Conservation (phyloP, 2,113 vertebrate species). For the Hystrix brachyura region DNA sequence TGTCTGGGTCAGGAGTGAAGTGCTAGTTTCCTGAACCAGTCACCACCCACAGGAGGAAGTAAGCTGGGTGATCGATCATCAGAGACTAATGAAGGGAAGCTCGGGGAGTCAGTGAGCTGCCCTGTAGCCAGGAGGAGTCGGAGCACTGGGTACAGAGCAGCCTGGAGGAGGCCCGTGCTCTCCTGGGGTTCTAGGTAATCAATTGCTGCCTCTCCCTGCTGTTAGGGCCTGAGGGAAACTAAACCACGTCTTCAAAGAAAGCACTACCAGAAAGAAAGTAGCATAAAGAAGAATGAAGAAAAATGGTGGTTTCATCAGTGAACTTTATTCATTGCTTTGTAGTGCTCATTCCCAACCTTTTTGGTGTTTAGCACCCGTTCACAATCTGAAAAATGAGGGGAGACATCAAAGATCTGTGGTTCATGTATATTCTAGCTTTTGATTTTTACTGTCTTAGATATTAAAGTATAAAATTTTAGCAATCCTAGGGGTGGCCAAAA, state of each 20-base stretch:
- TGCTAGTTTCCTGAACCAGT: neutral
- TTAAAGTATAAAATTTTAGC: neutral
- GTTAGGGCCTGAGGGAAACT: neutral
- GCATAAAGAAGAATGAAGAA: neutral
- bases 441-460: neutral
- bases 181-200: neutral
- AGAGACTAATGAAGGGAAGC: neutral
- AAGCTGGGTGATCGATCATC: neutral
- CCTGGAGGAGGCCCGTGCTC: rapidly evolving
- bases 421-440: neutral
- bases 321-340: neutral
- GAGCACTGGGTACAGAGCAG: rapidly evolving
- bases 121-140: rapidly evolving
- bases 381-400: neutral
- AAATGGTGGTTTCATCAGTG: neutral
- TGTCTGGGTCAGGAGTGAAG: neutral
- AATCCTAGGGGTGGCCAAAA: neutral
- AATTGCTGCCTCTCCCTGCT: neutral
- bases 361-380: neutral
- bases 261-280: neutral
- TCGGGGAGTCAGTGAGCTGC: neutral
- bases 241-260: neutral
- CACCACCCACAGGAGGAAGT: neutral
- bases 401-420: neutral
- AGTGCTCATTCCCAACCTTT: neutral